A percentile compares a stretch with the other conserved stretches of the same genome.
phyloP scores from a whole-genome alignment of 2,113 vertebrate species.

The Anser brachyrhynchus region DNA sequence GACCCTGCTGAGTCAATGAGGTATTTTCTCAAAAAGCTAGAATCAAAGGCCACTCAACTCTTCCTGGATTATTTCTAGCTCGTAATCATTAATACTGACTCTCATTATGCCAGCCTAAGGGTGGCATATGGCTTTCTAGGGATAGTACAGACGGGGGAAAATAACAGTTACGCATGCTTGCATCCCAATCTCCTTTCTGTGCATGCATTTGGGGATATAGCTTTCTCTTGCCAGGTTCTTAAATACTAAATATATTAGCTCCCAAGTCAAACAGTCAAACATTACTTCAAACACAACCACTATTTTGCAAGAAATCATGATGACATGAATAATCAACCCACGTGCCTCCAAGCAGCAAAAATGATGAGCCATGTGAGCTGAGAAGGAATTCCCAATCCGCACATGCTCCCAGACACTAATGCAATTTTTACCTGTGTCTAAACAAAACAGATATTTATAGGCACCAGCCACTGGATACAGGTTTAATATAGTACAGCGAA shows the following conservation, averaged over 20 bases:
- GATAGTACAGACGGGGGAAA: constrained; percentile 29
- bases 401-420: background rate
- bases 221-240: constrained; percentile 41
- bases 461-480: background rate
- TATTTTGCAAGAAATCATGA: background rate
- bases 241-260: constrained; percentile 48
- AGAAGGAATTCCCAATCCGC: constrained; percentile 13
- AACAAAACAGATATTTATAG: background rate
- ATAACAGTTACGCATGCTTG: constrained; percentile 29
- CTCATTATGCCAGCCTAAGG: constrained; percentile 8
- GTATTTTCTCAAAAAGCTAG: constrained; percentile 9
- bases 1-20: background rate
- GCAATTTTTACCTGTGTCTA: background rate
- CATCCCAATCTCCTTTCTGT: constrained; percentile 1
- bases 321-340: background rate
- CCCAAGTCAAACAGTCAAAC: constrained; percentile 28
- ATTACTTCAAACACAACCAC: background rate
- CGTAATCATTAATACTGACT: constrained; percentile 40
- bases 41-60: constrained; percentile 19
- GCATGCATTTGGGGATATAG: constrained; percentile 19
- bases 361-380: background rate
- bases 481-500: background rate
- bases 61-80: constrained; percentile 55
- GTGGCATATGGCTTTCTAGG: constrained; percentile 59
- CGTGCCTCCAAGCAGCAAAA: background rate